Conservation (phyloP, 2,888 invertebrate genomes). For the Lasiommata megera region DNA sequence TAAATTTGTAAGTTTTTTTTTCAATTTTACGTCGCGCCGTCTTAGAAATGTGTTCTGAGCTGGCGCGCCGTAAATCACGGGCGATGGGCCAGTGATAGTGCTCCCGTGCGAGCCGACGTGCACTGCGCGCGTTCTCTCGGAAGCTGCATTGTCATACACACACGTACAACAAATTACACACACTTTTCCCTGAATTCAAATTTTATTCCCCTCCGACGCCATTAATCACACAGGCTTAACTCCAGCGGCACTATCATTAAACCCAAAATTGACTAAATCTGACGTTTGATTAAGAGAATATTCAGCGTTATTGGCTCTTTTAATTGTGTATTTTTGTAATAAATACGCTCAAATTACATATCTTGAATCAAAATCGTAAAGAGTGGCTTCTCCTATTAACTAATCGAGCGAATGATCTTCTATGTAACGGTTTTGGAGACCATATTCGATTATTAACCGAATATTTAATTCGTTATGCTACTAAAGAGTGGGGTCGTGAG, state of each 20-base stretch:
- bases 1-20: slow-evolving; percentile 44
- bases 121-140: slow-evolving; percentile 35
- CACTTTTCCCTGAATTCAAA: slow-evolving; percentile 52
- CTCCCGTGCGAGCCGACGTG: slow-evolving; percentile 46
- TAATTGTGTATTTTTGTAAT: slow-evolving; percentile 51
- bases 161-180: slow-evolving; percentile 34
- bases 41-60: slow-evolving; percentile 48
- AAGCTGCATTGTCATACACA: slow-evolving; percentile 30
- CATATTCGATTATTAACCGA: slow-evolving; percentile 15
- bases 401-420: slow-evolving; percentile 39
- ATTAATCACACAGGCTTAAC: slow-evolving; percentile 72
- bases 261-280: slow-evolving; percentile 73
- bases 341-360: slow-evolving; percentile 49
- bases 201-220: slow-evolving; percentile 49
- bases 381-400: slow-evolving; percentile 40
- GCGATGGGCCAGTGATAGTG: slow-evolving; percentile 69
- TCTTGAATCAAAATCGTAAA: slow-evolving; percentile 37
- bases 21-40: slow-evolving; percentile 37
- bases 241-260: slow-evolving; percentile 67
- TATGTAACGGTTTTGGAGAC: slow-evolving; percentile 39
- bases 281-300: slow-evolving; percentile 76
- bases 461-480: slow-evolving; percentile 12
- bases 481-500: not conserved
- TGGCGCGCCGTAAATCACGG: slow-evolving; percentile 66
- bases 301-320: slow-evolving; percentile 48